These are phyloP conservation scores for Sylvia atricapilla DNA, from an alignment of 2,113 vertebrate species.

Conservation along the genomic window DNA sequence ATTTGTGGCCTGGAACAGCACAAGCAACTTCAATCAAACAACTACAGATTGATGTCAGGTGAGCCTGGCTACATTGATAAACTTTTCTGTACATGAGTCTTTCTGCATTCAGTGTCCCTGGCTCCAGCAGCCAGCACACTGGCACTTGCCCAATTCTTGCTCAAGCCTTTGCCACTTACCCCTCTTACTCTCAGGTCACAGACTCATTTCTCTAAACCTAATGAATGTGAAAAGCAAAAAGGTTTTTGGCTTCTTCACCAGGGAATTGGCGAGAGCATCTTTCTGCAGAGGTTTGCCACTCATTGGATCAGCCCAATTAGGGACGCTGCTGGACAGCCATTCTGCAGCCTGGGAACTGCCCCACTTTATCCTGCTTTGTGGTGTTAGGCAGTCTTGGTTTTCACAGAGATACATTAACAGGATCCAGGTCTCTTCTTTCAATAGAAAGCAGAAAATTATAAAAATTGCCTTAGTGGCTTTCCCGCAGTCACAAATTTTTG, in stretches of 20 bases:
- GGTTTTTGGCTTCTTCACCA: conserved; percentile 4
- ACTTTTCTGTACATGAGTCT: background rate
- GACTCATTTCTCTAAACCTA: conserved; percentile 3
- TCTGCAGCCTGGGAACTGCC: background rate
- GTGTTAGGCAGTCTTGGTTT: background rate
- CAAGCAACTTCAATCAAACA: conserved; percentile 75
- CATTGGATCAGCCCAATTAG: background rate
- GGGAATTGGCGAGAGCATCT: background rate
- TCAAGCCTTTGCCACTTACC: background rate
- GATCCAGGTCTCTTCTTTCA: background rate
- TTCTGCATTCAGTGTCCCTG: background rate
- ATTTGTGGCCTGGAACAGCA: conserved; percentile 51
- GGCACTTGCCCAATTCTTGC: background rate
- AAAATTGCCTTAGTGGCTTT: background rate
- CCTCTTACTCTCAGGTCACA: conserved; percentile 39
- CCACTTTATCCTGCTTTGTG: background rate
- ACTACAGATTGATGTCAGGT: conserved; percentile 88
- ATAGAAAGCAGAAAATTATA: background rate
- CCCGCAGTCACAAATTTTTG: background rate
- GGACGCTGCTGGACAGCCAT: background rate
- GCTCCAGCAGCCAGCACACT: background rate
- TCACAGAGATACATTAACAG: background rate
- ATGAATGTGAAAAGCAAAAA: background rate
- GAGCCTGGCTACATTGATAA: conserved; percentile 30
- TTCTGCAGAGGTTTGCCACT: background rate